phyloP scores from a whole-genome alignment of 2,113 vertebrate species.

The Pelobates fuscus region DNA sequence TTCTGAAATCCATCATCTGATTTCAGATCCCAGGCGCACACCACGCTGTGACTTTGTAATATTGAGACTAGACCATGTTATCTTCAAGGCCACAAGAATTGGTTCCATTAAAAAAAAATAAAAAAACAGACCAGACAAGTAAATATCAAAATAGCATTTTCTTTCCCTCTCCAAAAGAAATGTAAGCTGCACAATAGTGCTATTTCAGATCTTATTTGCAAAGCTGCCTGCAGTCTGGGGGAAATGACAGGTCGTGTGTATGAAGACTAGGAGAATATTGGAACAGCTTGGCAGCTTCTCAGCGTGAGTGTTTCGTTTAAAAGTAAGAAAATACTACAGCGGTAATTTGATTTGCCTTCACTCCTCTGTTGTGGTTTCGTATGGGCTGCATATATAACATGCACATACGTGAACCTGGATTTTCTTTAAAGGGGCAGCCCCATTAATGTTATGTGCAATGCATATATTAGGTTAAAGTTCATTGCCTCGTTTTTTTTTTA shows the following conservation, averaged over 20 bases:
- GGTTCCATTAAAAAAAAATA: slow-evolving; percentile 6
- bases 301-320: slow-evolving; percentile 35
- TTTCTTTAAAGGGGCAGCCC: no score
- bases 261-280: slow-evolving; percentile 21
- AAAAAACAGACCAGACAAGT: slow-evolving; percentile 26
- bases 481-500: no score
- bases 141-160: slow-evolving; percentile 41
- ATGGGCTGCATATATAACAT: slow-evolving; percentile 3
- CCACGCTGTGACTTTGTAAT: slow-evolving; percentile 36
- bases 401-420: not conserved
- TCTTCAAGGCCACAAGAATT: slow-evolving; percentile 25
- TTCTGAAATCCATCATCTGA: slow-evolving; percentile 10
- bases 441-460: no score
- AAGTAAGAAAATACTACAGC: slow-evolving; percentile 27
- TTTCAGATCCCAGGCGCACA: not conserved
- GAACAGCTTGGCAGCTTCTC: slow-evolving; percentile 41
- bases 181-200: slow-evolving; percentile 22
- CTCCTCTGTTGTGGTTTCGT: slow-evolving; percentile 7
- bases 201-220: slow-evolving; percentile 42
- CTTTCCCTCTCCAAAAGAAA: not conserved
- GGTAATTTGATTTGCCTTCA: slow-evolving; percentile 39
- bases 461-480: no score
- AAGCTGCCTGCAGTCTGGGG: slow-evolving; percentile 21
- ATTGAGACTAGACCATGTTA: slow-evolving; percentile 7
- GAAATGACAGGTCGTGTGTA: slow-evolving; percentile 45